phyloP scores from a whole-genome alignment of 2,888 invertebrate species.

The Agrotis ipsilon region DNA sequence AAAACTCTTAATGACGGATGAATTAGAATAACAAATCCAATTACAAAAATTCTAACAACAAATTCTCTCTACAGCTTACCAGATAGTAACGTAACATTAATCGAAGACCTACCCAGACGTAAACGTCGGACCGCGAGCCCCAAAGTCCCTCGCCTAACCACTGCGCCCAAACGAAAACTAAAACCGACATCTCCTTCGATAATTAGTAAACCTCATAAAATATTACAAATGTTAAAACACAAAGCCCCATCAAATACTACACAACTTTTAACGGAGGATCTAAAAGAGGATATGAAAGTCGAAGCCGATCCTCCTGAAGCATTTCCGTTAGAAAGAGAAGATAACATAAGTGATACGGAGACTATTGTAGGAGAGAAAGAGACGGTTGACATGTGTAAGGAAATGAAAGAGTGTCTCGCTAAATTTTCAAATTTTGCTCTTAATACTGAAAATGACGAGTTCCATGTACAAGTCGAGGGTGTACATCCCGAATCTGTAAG shows the following conservation, averaged over 20 bases:
- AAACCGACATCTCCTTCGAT: slow-evolving; percentile 75
- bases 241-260: slow-evolving; percentile 75
- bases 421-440: slow-evolving; percentile 85
- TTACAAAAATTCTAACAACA: neutral
- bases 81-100: slow-evolving; percentile 78
- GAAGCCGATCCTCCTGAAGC: slow-evolving; percentile 84
- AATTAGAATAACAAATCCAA: too few relatives aligned
- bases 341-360: slow-evolving; percentile 78
- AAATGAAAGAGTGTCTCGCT: slow-evolving; percentile 86
- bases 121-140: slow-evolving; percentile 78
- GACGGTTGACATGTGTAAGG: slow-evolving; percentile 68
- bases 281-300: slow-evolving; percentile 68
- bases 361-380: slow-evolving; percentile 75
- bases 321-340: slow-evolving; percentile 81
- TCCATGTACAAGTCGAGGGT: slow-evolving; percentile 55
- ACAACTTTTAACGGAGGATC: slow-evolving; percentile 64
- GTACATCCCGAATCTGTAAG: slow-evolving; percentile 86
- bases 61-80: slow-evolving; percentile 72
- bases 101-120: slow-evolving; percentile 80
- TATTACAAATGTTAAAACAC: slow-evolving; percentile 83
- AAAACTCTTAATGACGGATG: too few relatives aligned
- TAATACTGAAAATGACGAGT: slow-evolving; percentile 70
- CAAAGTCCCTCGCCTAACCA: slow-evolving; percentile 73
- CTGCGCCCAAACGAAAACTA: slow-evolving; percentile 81
- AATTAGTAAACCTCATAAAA: slow-evolving; percentile 77